Evolutionary conservation across 2,113 vertebrate species (phyloP).

Genomic region (Cyprinodon tularosa): DNA sequence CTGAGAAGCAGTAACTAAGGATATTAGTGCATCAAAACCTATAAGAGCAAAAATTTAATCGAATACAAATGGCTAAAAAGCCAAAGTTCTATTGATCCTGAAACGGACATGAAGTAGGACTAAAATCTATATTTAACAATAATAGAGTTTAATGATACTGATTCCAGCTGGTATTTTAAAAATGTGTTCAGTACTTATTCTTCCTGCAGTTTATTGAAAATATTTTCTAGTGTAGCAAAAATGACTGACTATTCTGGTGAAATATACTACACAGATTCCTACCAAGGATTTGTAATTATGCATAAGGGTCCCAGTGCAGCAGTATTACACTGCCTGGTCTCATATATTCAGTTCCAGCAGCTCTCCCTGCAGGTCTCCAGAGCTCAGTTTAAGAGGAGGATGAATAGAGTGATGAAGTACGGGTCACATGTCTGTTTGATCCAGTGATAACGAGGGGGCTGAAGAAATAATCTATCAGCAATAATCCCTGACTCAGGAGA

Average conservation of each 20-base stretch:
- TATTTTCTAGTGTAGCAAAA: slow-evolving; percentile 29
- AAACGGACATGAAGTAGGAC: background rate
- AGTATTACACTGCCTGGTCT: slow-evolving; percentile 56
- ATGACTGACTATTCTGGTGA: slow-evolving; percentile 38
- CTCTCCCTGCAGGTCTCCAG: slow-evolving; percentile 68
- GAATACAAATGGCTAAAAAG: background rate
- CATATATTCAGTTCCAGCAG: slow-evolving; percentile 68
- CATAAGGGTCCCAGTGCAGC: slow-evolving; percentile 71
- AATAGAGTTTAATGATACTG: background rate
- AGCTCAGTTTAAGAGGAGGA: slow-evolving; percentile 77
- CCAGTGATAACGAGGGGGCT: slow-evolving; percentile 80
- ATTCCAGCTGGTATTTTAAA: background rate
- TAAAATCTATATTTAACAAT: background rate
- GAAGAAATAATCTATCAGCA: slow-evolving; percentile 81
- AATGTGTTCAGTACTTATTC: background rate
- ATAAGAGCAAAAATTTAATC: background rate
- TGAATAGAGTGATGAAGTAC: slow-evolving; percentile 79
- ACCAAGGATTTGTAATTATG: slow-evolving; percentile 62
- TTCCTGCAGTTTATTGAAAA: slow-evolving; percentile 9
- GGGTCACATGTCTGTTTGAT: slow-evolving; percentile 80
- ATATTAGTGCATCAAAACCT: background rate
- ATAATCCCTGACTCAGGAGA: slow-evolving; percentile 81
- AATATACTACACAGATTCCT: slow-evolving; percentile 46
- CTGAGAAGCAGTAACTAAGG: background rate
- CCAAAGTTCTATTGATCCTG: background rate